phyloP scores from a whole-genome alignment of 2,888 invertebrate genomes.

The Lacanobia wlatinum region DNA sequence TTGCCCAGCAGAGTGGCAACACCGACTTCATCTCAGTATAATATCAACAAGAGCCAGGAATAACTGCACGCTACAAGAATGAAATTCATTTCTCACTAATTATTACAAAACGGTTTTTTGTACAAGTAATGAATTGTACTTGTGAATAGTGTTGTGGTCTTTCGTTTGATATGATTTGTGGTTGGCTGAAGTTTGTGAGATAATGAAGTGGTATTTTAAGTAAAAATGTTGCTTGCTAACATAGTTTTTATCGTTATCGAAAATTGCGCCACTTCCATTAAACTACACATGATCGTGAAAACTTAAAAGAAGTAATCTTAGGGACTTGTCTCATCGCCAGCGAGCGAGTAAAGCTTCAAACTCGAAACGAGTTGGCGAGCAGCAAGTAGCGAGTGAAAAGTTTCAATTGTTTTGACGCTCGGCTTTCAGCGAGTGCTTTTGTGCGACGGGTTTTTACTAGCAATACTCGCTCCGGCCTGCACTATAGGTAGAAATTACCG shows the following conservation, averaged over 20 bases:
- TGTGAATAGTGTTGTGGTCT: neutral
- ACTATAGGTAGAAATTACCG: no score
- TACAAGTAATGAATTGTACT: constrained; percentile 45
- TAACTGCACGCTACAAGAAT: constrained; percentile 60
- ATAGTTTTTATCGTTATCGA: neutral
- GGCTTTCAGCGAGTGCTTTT: no score
- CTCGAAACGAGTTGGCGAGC: no score
- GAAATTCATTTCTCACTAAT: constrained; percentile 65
- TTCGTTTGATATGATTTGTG: neutral
- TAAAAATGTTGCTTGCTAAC: neutral
- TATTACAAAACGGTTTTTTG: constrained; percentile 65
- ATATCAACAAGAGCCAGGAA: constrained; percentile 50
- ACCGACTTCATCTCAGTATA: constrained; percentile 34
- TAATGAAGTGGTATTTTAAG: neutral
- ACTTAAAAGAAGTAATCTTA: no score
- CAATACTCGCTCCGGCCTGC: no score
- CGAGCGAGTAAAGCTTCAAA: no score
- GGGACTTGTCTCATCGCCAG: no score
- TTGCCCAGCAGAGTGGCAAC: constrained; percentile 48
- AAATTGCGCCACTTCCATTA: no score
- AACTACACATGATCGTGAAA: no score
- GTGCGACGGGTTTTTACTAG: no score
- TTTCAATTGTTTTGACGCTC: no score
- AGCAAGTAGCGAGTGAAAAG: no score
- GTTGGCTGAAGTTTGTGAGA: neutral